phyloP scores from a whole-genome alignment of 2,113 vertebrate species.

The Chloebia gouldiae region DNA sequence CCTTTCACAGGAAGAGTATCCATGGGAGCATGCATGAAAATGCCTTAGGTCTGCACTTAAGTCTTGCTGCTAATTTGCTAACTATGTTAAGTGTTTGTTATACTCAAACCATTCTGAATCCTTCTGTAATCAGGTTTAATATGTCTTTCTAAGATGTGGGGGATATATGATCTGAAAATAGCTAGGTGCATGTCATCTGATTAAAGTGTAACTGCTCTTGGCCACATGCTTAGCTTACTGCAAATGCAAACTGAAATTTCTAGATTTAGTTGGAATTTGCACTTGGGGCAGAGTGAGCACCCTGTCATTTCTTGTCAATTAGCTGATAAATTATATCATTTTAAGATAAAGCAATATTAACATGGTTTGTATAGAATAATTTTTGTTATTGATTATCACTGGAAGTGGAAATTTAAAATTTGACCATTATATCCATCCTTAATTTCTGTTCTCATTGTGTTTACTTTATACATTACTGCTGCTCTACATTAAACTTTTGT shows the following conservation, averaged over 20 bases:
- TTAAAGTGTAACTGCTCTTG: not conserved
- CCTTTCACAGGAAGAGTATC: not conserved
- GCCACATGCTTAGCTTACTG: not conserved
- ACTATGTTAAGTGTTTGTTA: not conserved
- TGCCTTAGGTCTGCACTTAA: not conserved
- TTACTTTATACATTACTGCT: not conserved
- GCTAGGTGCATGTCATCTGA: not conserved
- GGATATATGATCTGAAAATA: not conserved
- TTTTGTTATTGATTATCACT: not conserved
- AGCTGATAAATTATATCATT: not conserved
- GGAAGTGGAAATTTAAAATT: not conserved
- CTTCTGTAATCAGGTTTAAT: not conserved
- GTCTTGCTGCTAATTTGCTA: not conserved
- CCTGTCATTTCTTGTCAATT: not conserved
- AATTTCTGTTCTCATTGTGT: not conserved
- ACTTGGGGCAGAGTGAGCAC: not conserved
- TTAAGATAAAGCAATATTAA: not conserved
- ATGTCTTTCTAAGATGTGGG: not conserved
- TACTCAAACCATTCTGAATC: not conserved
- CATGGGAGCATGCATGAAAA: not conserved
- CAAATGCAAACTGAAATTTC: not conserved
- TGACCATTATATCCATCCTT: not conserved
- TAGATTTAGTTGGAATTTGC: not conserved
- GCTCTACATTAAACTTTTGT: not conserved
- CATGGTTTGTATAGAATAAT: not conserved